Percentiles rank a stretch among this genome's conserved stretches.
These are phyloP conservation scores for Cephalopterus ornatus DNA, from an alignment of 2,113 vertebrate genomes.

Conservation along the genomic window DNA sequence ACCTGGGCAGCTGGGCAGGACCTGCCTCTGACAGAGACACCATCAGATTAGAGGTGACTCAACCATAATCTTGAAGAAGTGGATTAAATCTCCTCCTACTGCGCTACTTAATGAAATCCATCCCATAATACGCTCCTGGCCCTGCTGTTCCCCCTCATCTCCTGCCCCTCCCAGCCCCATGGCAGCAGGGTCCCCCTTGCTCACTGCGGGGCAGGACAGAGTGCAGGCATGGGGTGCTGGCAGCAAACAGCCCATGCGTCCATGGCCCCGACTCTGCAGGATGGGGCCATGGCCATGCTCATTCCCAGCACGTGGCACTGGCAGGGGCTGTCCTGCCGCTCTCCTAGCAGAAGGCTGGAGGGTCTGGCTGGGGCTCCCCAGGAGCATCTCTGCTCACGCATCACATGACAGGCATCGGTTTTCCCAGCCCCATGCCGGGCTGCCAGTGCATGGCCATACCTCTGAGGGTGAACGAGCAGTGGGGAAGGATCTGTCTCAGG, in stretches of 20 bases:
- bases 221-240: neutral
- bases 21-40: neutral
- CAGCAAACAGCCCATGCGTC: neutral
- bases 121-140: conserved; percentile 41
- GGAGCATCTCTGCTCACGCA: neutral
- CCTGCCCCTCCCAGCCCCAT: neutral
- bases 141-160: conserved; percentile 40
- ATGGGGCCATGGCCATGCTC: fast-evolving
- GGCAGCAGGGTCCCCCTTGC: neutral
- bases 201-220: neutral
- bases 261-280: fast-evolving
- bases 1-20: neutral
- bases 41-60: conserved; percentile 58
- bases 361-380: neutral
- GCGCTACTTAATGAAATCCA: conserved; percentile 61
- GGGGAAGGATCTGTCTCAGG: conserved; percentile 11
- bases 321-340: fast-evolving
- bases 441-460: neutral
- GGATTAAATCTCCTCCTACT: conserved; percentile 60
- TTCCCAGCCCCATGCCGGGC: neutral
- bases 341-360: fast-evolving
- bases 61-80: conserved; percentile 59
- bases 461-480: neutral
- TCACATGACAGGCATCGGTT: fast-evolving
- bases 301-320: fast-evolving